Conservation (phyloP, 2,113 vertebrate species). For the Microtus oregoni region DNA sequence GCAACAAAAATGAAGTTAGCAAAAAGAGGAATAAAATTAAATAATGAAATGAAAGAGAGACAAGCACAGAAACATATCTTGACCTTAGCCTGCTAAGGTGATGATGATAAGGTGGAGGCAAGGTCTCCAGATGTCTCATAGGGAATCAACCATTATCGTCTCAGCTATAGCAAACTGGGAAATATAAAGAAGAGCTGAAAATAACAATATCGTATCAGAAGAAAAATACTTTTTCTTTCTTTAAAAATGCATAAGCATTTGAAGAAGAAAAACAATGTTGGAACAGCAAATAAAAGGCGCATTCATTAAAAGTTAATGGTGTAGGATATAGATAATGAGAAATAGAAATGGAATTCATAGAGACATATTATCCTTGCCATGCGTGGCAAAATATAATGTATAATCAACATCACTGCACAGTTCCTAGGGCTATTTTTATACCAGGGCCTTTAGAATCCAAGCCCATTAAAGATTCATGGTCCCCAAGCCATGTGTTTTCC, state of each 20-base stretch:
- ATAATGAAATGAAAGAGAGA: not conserved
- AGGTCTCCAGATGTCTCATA: not conserved
- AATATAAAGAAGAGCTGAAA: slow-evolving; percentile 39
- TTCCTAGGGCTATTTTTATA: slow-evolving; percentile 80
- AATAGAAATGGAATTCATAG: slow-evolving; percentile 77
- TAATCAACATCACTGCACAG: slow-evolving; percentile 61
- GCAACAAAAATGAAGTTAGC: no score
- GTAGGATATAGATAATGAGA: slow-evolving; percentile 76
- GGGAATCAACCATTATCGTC: not conserved
- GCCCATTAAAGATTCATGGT: slow-evolving; percentile 82
- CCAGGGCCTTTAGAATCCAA: slow-evolving; percentile 76
- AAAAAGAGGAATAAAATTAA: not conserved
- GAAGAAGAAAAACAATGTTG: slow-evolving; percentile 50
- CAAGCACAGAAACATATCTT: not conserved
- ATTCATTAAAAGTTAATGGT: slow-evolving; percentile 83
- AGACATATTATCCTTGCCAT: slow-evolving; percentile 81
- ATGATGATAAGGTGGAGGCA: not conserved
- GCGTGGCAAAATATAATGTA: slow-evolving; percentile 74
- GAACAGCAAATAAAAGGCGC: slow-evolving; percentile 73
- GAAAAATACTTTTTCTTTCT: not conserved
- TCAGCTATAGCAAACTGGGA: not conserved
- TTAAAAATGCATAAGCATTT: slow-evolving; percentile 28
- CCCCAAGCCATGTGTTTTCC: slow-evolving; percentile 73
- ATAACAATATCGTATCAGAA: slow-evolving; percentile 1
- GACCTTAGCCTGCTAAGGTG: not conserved